These are phyloP conservation scores for Ochotona curzoniae DNA, from an alignment of 2,113 vertebrate species.

Conservation along the genomic window DNA sequence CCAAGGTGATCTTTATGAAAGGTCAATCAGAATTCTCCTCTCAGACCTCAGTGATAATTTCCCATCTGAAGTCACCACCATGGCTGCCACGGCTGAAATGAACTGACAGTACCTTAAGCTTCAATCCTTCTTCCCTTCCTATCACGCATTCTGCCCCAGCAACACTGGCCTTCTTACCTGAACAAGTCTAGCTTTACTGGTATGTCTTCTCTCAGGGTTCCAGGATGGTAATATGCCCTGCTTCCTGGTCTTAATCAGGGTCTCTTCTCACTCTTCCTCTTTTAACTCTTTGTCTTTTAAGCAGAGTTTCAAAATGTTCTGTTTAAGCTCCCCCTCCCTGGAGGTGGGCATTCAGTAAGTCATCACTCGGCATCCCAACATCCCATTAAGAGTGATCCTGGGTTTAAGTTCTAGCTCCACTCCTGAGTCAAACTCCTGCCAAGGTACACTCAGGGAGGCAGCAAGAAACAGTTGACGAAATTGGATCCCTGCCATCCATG, in stretches of 20 bases:
- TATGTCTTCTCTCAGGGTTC: neutral
- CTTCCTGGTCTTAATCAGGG: neutral
- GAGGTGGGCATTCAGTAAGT: no score
- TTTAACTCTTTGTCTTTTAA: neutral
- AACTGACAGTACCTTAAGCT: neutral
- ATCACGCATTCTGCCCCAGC: neutral
- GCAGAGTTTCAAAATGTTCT: neutral
- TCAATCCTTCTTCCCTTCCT: neutral
- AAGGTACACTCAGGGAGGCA: no score
- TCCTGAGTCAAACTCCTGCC: no score
- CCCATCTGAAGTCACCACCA: neutral
- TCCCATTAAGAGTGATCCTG: no score
- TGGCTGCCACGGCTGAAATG: neutral
- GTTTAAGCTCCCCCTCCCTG: neutral
- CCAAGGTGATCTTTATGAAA: neutral
- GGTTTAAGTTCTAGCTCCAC: no score
- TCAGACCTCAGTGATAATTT: neutral
- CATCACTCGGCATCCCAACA: no score
- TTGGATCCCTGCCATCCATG: no score
- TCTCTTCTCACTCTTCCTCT: neutral
- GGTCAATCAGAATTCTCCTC: neutral
- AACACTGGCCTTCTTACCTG: neutral
- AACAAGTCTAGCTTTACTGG: neutral
- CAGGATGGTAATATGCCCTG: neutral
- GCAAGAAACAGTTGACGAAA: no score